Conservation (phyloP, 2,113 vertebrate genomes). For the Nycticebus coucang region DNA sequence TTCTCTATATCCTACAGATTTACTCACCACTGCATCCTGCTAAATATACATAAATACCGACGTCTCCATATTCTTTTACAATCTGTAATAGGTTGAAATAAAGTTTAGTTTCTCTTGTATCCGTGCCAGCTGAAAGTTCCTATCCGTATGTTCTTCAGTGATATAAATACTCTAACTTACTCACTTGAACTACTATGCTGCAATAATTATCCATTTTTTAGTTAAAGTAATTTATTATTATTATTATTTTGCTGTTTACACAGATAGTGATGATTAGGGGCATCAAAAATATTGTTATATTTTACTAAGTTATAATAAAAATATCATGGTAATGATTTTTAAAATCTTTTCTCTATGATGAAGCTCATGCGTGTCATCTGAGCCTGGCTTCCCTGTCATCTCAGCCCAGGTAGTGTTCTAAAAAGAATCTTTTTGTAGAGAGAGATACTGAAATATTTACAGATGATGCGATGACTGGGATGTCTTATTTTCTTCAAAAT, state of each 20-base stretch:
- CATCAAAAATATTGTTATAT: not conserved
- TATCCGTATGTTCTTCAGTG: not conserved
- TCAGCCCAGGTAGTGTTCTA: not conserved
- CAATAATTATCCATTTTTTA: conserved; percentile 7
- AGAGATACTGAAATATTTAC: not conserved
- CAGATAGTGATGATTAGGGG: not conserved
- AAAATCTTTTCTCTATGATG: too few species aligned
- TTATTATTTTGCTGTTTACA: conserved; percentile 6
- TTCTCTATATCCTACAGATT: not conserved
- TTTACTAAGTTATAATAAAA: conserved; percentile 17
- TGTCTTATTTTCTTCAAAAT: not conserved
- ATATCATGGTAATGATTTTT: not conserved
- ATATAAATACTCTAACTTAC: not conserved
- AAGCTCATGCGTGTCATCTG: not conserved
- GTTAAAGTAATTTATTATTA: conserved; percentile 36
- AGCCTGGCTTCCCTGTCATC: not conserved
- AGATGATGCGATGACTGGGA: not conserved
- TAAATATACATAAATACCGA: conserved; percentile 90
- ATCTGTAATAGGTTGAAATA: conserved; percentile 88
- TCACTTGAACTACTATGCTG: not conserved
- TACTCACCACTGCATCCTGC: conserved; percentile 93
- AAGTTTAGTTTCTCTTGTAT: conserved; percentile 68
- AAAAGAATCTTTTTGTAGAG: not conserved
- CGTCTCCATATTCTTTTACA: conserved; percentile 91
- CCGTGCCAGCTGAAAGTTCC: not conserved